A percentile compares a stretch with the other conserved stretches of the same genome.
phyloP scores from a whole-genome alignment of 2,888 invertebrate species.

The Carabus problematicus region DNA sequence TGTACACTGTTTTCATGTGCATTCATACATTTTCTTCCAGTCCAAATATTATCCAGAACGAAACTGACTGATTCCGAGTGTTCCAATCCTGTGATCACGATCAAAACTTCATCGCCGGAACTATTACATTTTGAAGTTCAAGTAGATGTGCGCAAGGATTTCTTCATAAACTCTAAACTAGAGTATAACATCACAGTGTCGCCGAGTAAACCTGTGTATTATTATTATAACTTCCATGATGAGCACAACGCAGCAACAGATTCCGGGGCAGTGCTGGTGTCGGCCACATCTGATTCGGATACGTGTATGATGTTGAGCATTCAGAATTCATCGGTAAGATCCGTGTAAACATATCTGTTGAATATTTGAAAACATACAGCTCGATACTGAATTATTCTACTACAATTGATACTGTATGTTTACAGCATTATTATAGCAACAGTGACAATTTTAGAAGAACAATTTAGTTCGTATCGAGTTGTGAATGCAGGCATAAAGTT shows the following conservation, averaged over 20 bases:
- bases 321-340: slow-evolving; percentile 74
- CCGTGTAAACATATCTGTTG: slow-evolving; percentile 11
- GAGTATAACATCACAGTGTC: slow-evolving; percentile 12
- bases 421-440: no score
- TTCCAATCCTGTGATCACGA: slow-evolving; percentile 22
- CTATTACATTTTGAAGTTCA: neutral
- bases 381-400: slow-evolving; percentile 12
- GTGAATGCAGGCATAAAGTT: no score
- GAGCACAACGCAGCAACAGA: slow-evolving; percentile 48
- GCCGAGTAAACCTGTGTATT: slow-evolving; percentile 65
- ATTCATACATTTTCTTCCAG: neutral
- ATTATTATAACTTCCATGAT: slow-evolving; percentile 65
- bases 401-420: neutral
- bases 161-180: slow-evolving; percentile 12
- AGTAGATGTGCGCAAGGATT: slow-evolving; percentile 17
- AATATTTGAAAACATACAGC: slow-evolving; percentile 13
- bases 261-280: slow-evolving; percentile 63
- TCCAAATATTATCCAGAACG: slow-evolving; percentile 1
- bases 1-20: neutral
- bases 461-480: no score
- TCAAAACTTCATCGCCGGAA: slow-evolving; percentile 9
- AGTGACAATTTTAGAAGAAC: no score
- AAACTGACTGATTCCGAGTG: neutral
- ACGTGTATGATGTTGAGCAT: slow-evolving; percentile 81
- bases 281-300: slow-evolving; percentile 70